Evolutionary conservation across 2,113 vertebrate species (phyloP).

Genomic region (Cephalopterus ornatus): DNA sequence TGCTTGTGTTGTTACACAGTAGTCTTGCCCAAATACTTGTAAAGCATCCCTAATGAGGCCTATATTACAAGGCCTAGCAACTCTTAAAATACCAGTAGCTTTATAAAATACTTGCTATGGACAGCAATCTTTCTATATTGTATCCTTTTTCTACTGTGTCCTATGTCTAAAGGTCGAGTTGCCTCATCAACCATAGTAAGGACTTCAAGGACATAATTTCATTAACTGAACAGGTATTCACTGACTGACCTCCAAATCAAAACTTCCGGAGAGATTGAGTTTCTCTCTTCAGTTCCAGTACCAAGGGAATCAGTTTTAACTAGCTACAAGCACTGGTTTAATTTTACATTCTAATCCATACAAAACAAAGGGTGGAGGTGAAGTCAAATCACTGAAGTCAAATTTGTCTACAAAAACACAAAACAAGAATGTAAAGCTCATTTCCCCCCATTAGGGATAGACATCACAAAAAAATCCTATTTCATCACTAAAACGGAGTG

Average conservation of each 20-base stretch:
- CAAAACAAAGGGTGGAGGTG: not conserved
- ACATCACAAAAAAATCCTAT: not conserved
- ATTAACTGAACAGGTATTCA: not conserved
- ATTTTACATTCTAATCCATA: not conserved
- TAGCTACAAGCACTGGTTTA: not conserved
- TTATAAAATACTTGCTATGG: not conserved
- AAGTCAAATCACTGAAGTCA: not conserved
- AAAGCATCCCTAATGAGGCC: not conserved
- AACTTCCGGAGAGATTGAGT: not conserved
- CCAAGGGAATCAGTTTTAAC: not conserved
- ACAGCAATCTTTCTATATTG: not conserved
- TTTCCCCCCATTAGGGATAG: not conserved
- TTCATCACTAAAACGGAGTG: not conserved
- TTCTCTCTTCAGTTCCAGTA: not conserved
- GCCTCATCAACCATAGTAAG: not conserved
- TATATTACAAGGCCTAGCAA: not conserved
- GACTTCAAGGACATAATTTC: not conserved
- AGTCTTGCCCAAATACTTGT: not conserved
- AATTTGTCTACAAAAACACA: not conserved
- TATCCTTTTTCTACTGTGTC: not conserved
- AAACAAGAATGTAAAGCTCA: not conserved
- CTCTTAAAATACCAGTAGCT: not conserved
- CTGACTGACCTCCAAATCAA: not conserved
- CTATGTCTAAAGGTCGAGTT: not conserved
- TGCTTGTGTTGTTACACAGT: not conserved